Evolutionary conservation across 2,113 vertebrate genomes (phyloP), one percentile per base, ranked within the genome.

Genomic region (Sylvilagus bachmani): DNA sequence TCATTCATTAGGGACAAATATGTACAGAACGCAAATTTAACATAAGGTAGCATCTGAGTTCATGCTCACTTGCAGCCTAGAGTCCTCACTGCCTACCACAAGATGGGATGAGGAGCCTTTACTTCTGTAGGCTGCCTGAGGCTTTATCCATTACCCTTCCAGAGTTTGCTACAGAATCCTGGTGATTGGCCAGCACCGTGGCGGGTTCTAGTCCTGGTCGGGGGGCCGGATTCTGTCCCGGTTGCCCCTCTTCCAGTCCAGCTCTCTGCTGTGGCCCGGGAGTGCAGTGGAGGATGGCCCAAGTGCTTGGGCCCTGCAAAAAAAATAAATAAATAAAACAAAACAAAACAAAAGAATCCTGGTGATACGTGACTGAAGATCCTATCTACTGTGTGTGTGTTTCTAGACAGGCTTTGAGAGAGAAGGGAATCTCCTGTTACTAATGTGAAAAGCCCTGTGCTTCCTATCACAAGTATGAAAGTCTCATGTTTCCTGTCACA

Each of bases 1-100:
- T 27, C 5, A 58, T 13, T 11, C 51, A 55, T 64, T 61, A 62
- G 36, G 24, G 21, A 70, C 17, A 16, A 44, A 4, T 21, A n/a
- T 38, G 6, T 0, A 5, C 3, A 25, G 25, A 38, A 14, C 5
- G 16, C 0, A 70, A 38, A 38, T n/a, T n/a, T n/a, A 1, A 8
- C 6, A 36, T 12, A 61, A n/a, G 55, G 0, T 22, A 49, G 2
- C 3, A 21, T 12, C 24, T 36, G 17, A 19, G 16, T 10, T 21
- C 25, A 33, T 14, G 58, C n/a, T 44, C 1, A 16, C 53, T 13
- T 78, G 9, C n/a, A 51, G 49, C 31, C 3, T 0, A 17, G 2
- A 10, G 25, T 3, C 9, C 25, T 25, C 11, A 0, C 5, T 17
- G 27, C 4, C 69, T 11, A 1, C 2, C 22, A 29, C 29, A 9